Evolutionary conservation across 2,113 vertebrate genomes (phyloP), one percentile per base, ranked within the genome.

Genomic region (Zootoca vivipara): DNA sequence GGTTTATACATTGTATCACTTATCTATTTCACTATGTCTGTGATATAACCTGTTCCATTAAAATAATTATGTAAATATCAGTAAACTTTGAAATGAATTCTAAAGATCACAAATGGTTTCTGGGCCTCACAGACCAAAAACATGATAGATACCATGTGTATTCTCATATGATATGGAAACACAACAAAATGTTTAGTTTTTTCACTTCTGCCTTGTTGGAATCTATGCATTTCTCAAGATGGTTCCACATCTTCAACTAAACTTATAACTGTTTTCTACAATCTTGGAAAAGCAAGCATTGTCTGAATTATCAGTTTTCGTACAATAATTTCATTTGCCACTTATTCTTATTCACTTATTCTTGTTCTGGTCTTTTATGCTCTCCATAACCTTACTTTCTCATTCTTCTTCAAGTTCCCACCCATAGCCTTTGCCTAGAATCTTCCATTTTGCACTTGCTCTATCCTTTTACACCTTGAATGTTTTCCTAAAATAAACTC

Each of bases 401-500:
- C 85, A 77, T 82, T 62, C 12, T 62, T 73, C 81, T 18, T 0
- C 69, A 84, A 28, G 26, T 79, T 69, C 65, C 40, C 38, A 77
- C 7, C 26, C 52, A 1, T 22, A 1, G 0, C 42, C 70, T 15
- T 75, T 52, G 33, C 33, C 38, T 28, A 77, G 33, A 83, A 62
- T n/a, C 78, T 83, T 83, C 78, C 81, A 35, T 67, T 35, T 67
- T 77, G 77, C 20, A 83, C 24, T 38, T 88, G 12, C 38, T 67
- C n/a, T 26, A 52, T 12, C 33, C n/a, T 83, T 83, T 52, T 67
- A 38, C 33, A 69, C 38, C 18, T 89, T 88, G 85, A 93, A 92
- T 90, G 78, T 90, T 80, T 75, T 84, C 30, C 93, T 93, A 94
- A 93, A 93, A 92, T 93, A 92, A 94, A 94, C 90, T 82, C 79